Base-by-base conservation (phyloP, 2,797 vertebrate species). In the Acanthurus lineatus region DNA sequence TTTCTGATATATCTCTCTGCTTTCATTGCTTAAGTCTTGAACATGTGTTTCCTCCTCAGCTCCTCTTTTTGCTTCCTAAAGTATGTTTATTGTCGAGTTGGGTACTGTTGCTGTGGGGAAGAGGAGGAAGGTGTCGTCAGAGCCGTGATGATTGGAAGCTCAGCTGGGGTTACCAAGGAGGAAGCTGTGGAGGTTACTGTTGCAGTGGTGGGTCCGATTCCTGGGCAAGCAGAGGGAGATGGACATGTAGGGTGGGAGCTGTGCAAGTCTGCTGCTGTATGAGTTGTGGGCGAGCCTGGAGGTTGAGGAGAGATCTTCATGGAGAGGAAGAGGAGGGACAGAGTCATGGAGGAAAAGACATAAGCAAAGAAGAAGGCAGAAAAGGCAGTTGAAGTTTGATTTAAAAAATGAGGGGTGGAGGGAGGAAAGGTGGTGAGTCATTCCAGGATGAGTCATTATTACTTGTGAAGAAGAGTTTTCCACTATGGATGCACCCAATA, bases 221-320 rank as follows among this genome's bases (percentile, higher is more conserved):
- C 84, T 11, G 67, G 65, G 66, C 40, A 54, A 28, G 45, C 2
- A 16, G 82, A 76, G 32, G 76, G 22, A 38, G 76, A 52, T 4
- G 64, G 80, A 42, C 28, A 32, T 0, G 71, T 11, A 3, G 85
- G 60, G 54, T n/a, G 64, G 75, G 81, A 79, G 67, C 6, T n/a
- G 77, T 86, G 90, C 58, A 88, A 73, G 72, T 92, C 87, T 28
- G 83, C 85, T 20, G 87, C 79, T 17, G 79, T 75, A 60, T 85
- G 89, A 40, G 79, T 73, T 25, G 49, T 28, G 1, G 80, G 82
- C 0, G 75, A 87, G 70, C 54, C 64, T 3, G 80, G 54, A 19
- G 80, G 80, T 12, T 93, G 91, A 69, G 90, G 91, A 54, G 83
- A 90, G 58, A 93, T 82, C 92, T 93, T 81, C 5, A 86, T 28